Evolutionary conservation across 2,797 vertebrate genomes (phyloP).

Genomic region (Urosaurus nigricauda): DNA sequence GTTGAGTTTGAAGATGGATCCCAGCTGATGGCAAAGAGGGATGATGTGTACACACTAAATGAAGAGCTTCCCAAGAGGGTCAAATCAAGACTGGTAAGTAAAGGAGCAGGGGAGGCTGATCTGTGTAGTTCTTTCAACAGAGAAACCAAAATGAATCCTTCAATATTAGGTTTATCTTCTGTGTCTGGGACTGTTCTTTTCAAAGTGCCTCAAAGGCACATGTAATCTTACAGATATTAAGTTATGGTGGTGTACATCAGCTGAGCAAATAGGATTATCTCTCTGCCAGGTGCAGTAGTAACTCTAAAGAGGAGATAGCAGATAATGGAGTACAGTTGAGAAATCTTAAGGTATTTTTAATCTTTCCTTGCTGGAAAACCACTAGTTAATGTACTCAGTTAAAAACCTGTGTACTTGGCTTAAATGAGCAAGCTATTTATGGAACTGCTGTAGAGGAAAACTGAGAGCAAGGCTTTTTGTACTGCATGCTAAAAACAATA

Average conservation of each 20-base stretch:
- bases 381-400: not conserved
- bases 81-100: constrained; percentile 91
- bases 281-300: not conserved
- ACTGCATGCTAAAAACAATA: not conserved
- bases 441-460: not conserved
- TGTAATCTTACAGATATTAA: not conserved
- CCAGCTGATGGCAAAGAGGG: constrained; percentile 91
- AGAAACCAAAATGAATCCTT: not conserved
- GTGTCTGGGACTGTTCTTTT: not conserved
- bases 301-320: not conserved
- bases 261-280: not conserved
- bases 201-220: not conserved
- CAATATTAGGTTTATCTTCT: not conserved
- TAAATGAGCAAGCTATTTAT: not conserved
- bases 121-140: not conserved
- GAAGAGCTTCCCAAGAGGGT: constrained; percentile 97
- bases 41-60: constrained; percentile 94
- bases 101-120: not conserved
- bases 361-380: not conserved
- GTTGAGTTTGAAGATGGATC: constrained; percentile 98
- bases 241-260: not conserved
- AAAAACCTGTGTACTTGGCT: not conserved
- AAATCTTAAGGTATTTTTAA: not conserved
- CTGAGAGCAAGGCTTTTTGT: not conserved
- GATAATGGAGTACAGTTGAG: not conserved